Conservation (phyloP, 2,797 vertebrate genomes). For the Loris lydekkerianus region DNA sequence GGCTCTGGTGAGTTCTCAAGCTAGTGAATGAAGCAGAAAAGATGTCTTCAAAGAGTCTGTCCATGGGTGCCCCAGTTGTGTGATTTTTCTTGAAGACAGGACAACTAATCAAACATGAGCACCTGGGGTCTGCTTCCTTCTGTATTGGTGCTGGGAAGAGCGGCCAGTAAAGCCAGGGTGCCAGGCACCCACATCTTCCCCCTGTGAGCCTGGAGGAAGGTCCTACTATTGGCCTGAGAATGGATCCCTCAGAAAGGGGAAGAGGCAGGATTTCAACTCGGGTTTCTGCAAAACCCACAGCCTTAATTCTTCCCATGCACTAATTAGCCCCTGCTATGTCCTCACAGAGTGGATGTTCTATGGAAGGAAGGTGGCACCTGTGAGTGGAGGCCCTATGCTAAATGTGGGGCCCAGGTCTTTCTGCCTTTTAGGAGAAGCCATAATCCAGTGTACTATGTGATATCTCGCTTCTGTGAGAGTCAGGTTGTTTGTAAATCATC, state of each 20-base stretch:
- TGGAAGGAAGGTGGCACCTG: background rate
- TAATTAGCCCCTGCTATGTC: background rate
- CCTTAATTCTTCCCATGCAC: background rate
- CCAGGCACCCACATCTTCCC: background rate
- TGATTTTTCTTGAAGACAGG: background rate
- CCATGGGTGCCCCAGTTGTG: background rate
- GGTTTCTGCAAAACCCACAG: background rate
- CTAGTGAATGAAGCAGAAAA: background rate
- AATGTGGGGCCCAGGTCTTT: background rate
- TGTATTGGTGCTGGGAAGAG: background rate
- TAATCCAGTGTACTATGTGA: background rate
- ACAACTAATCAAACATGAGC: fast-evolving
- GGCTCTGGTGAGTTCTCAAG: background rate
- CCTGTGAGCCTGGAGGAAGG: background rate
- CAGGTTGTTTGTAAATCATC: background rate
- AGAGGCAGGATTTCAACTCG: background rate
- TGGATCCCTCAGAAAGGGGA: background rate
- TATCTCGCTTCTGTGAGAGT: background rate
- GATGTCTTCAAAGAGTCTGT: background rate
- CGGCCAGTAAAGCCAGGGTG: background rate
- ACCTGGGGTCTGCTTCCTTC: background rate
- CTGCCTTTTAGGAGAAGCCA: background rate
- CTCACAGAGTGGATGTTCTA: background rate
- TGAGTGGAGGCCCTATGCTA: background rate
- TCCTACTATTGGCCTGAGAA: background rate